Percentiles rank a stretch among this genome's conserved stretches.
phyloP scores from a whole-genome alignment of 2,888 invertebrate species.

The Argyresthia albistria region DNA sequence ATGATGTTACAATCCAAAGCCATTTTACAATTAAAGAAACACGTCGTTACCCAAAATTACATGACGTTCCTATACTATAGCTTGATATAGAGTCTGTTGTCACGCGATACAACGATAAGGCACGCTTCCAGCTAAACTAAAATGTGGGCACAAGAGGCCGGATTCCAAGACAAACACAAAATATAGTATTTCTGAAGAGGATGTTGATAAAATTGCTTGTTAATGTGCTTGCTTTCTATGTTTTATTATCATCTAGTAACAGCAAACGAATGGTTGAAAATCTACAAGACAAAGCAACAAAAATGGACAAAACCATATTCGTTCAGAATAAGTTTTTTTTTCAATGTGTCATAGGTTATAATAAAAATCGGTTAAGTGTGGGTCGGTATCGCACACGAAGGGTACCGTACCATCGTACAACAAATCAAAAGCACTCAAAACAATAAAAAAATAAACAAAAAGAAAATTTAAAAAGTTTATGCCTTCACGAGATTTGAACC shows the following conservation, averaged over 20 bases:
- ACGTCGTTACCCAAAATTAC: constrained; percentile 64
- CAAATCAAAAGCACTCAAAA: too few species aligned
- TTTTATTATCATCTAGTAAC: background rate
- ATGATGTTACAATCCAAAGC: constrained; percentile 17
- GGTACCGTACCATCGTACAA: too few species aligned
- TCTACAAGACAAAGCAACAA: too few species aligned
- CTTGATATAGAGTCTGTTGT: constrained; percentile 46
- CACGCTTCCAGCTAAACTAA: constrained; percentile 22
- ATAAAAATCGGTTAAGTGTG: too few species aligned
- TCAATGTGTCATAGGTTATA: too few species aligned
- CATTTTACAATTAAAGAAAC: constrained; percentile 58
- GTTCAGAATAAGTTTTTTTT: too few species aligned
- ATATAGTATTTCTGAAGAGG: constrained; percentile 11
- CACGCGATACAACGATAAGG: constrained; percentile 61
- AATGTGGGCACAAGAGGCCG: constrained; percentile 6
- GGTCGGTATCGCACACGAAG: too few species aligned
- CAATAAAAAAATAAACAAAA: too few species aligned
- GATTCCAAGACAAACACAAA: constrained; percentile 22
- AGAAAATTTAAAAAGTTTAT: too few species aligned
- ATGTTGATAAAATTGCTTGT: constrained; percentile 2
- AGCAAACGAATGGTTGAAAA: too few species aligned
- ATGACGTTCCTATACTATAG: constrained; percentile 52
- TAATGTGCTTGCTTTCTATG: constrained; percentile 4
- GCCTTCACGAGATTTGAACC: too few species aligned
- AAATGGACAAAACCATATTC: too few species aligned